Base-by-base conservation (phyloP, 1,140 invertebrate genomes). In the Penaeus japonicus region DNA sequence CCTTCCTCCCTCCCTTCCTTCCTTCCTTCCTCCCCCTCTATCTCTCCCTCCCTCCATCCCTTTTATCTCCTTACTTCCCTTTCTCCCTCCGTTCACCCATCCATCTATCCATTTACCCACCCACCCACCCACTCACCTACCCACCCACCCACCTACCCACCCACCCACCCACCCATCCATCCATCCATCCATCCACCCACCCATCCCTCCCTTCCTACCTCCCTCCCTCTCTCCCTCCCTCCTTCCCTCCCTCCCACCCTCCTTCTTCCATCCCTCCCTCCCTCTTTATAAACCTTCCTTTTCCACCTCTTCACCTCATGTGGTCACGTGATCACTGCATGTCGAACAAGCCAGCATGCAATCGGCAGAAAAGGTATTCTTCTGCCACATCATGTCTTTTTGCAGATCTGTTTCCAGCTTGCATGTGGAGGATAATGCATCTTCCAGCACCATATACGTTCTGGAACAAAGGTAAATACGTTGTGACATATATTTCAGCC, bases 391-490 rank as follows among this genome's bases (percentile, higher is more conserved):
- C 35, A 27, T n/a, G 20, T 73, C n/a, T 55, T 22, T 55, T 32
- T 83, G 81, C 55, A 59, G 15, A 59, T 83, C 57, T 20, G 57
- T 39, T 20, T 65, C 57, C 57, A 83, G 81, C 18, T 83, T 83
- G 81, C 81, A 83, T 83, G 81, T 65, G 81, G 57, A 65, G 18
- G 81, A 83, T 15, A 35, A 12, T 17, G 35, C 18, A 20, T 62
- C 57, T 35, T 35, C 59, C 27, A 83, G 30, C 57, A 35, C 18
- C 30, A 20, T 82, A 17, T 65, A 55, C 62, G 30, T 83, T 54
- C 27, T 83, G 27, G 32, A 65, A n/a, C 30, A 35, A 27, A 83
- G 81, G 81, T 83, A 83, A 65, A 39, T 65, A 27, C 53, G 27
- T 80, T 39, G 35, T 39, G 35, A 7, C 7, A 39, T 39, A 4